These are phyloP conservation scores for Clarias laeviceps DNA, from an alignment of 2,797 vertebrate genomes.

Conservation along the genomic window DNA sequence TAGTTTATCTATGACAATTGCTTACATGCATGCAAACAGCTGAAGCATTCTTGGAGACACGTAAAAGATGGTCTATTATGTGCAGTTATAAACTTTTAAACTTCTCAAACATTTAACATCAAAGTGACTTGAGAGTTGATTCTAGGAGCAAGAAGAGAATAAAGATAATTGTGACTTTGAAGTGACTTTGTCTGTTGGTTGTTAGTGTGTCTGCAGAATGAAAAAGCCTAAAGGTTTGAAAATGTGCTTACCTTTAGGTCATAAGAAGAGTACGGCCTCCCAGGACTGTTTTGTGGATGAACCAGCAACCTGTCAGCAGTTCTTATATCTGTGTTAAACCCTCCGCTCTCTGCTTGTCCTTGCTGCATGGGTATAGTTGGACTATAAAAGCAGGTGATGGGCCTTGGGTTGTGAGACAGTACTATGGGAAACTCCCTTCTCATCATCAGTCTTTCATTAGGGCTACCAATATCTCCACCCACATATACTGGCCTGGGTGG, in stretches of 20 bases:
- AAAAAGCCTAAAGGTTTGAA: neutral
- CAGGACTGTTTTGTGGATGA: conserved; percentile 81
- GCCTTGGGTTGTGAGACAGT: conserved; percentile 77
- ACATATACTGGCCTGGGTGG: conserved; percentile 69
- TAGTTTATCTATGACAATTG: neutral
- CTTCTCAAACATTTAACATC: neutral
- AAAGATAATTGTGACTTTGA: neutral
- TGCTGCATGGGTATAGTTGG: conserved; percentile 72
- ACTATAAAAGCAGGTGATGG: conserved; percentile 82
- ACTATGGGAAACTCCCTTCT: conserved; percentile 76
- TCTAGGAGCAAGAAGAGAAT: neutral
- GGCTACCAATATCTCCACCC: conserved; percentile 68
- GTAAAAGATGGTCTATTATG: neutral
- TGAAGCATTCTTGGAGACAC: neutral
- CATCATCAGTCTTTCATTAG: conserved; percentile 73
- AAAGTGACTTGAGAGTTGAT: neutral
- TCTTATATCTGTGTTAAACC: conserved; percentile 68
- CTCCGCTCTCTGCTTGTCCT: conserved; percentile 66
- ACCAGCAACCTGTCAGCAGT: conserved; percentile 81
- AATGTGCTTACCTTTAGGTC: conserved; percentile 84
- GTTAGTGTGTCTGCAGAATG: neutral
- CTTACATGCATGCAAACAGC: neutral
- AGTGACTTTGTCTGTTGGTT: neutral
- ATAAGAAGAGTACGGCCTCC: conserved; percentile 79
- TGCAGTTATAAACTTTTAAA: neutral